These are phyloP conservation scores for Sebastes elongatus DNA, from an alignment of 2,797 vertebrate genomes.

Conservation along the genomic window DNA sequence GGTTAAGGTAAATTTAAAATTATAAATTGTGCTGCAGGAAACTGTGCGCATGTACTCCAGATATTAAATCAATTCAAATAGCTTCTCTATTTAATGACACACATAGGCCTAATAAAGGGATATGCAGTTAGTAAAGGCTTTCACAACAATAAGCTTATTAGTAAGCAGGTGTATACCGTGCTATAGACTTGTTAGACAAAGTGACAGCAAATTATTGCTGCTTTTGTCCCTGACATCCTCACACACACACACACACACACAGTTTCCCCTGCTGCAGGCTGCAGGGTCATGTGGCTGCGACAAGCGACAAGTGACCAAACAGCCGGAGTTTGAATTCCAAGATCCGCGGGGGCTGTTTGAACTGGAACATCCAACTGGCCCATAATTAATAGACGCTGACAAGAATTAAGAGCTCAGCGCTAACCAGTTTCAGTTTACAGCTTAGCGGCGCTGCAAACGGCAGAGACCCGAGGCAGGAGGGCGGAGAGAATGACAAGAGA, in stretches of 20 bases:
- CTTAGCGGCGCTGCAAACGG: conserved; percentile 50
- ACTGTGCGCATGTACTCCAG: conserved; percentile 41
- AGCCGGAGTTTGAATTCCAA: conserved; percentile 75
- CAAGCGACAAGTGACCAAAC: conserved; percentile 71
- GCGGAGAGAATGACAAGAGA: conserved; percentile 11
- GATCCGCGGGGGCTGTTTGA: conserved; percentile 80
- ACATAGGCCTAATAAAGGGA: conserved; percentile 45
- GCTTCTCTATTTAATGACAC: conserved; percentile 50
- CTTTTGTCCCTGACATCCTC: conserved; percentile 13
- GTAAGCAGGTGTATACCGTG: conserved; percentile 18
- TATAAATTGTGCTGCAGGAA: conserved; percentile 60
- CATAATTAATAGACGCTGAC: conserved; percentile 85
- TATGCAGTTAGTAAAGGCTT: conserved; percentile 27
- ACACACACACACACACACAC: background rate
- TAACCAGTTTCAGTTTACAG: conserved; percentile 81
- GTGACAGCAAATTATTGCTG: conserved; percentile 38
- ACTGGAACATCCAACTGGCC: conserved; percentile 79
- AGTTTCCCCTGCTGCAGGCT: conserved; percentile 32
- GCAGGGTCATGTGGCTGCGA: conserved; percentile 67
- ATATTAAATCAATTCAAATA: conserved; percentile 62
- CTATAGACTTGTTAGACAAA: conserved; percentile 35
- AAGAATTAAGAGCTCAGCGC: conserved; percentile 82
- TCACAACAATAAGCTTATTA: conserved; percentile 22
- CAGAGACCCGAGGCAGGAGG: conserved; percentile 35
- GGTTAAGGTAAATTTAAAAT: conserved; percentile 70